Conservation (phyloP, 2,888 invertebrate genomes). For the Erannis defoliaria region DNA sequence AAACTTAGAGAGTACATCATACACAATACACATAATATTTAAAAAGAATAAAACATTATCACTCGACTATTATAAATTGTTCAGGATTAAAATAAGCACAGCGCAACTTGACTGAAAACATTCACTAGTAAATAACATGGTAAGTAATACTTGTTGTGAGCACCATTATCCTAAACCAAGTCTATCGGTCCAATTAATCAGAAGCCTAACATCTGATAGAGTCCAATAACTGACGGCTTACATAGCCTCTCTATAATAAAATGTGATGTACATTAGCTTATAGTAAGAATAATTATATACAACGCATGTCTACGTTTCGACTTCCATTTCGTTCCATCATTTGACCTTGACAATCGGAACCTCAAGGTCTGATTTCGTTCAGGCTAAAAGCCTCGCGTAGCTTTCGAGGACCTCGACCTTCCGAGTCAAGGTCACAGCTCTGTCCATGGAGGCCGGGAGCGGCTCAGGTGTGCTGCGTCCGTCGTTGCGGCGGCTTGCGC, state of each 20-base stretch:
- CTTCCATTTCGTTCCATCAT: slow-evolving; percentile 27
- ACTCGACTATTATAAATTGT: slow-evolving; percentile 62
- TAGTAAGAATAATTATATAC: slow-evolving; percentile 24
- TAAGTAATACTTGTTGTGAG: slow-evolving; percentile 59
- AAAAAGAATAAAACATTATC: slow-evolving; percentile 63
- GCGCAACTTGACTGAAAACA: slow-evolving; percentile 71
- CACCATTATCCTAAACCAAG: slow-evolving; percentile 42
- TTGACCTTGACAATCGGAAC: slow-evolving; percentile 49
- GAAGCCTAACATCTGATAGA: slow-evolving; percentile 37
- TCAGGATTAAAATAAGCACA: slow-evolving; percentile 71
- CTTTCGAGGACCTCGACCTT: slow-evolving; percentile 38
- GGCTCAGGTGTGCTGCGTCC: slow-evolving; percentile 70
- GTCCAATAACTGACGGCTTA: slow-evolving; percentile 30
- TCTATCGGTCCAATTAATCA: slow-evolving; percentile 37
- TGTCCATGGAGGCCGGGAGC: background rate
- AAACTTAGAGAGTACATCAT: slow-evolving; percentile 59
- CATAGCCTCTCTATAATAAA: slow-evolving; percentile 11
- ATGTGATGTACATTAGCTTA: slow-evolving; percentile 31
- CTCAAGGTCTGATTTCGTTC: slow-evolving; percentile 46
- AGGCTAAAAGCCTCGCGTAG: slow-evolving; percentile 15
- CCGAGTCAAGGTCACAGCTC: slow-evolving; percentile 37
- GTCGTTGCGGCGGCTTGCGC: slow-evolving; percentile 69
- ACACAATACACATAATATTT: slow-evolving; percentile 26
- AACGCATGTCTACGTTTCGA: slow-evolving; percentile 21
- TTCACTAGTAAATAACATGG: slow-evolving; percentile 46